These are phyloP conservation scores for Anthophora plumipes DNA, from an alignment of 2,888 invertebrate species.

Conservation along the genomic window DNA sequence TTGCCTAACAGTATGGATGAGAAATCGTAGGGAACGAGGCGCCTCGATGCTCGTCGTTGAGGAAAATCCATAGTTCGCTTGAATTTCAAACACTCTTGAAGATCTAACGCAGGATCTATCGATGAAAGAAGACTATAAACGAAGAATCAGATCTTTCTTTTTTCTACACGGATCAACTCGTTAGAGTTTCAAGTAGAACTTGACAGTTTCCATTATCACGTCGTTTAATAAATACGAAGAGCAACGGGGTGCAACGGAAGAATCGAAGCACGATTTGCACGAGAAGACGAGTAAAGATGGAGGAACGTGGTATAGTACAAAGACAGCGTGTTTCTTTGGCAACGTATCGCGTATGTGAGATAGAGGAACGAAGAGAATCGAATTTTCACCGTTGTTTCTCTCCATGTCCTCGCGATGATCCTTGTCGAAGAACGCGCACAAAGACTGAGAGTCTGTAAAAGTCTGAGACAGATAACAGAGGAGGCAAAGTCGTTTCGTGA, in stretches of 20 bases:
- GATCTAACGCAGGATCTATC: background rate
- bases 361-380: background rate
- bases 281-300: background rate
- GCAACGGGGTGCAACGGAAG: background rate
- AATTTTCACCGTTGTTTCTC: background rate
- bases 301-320: conserved; percentile 39
- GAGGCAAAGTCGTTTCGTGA: background rate
- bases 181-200: background rate
- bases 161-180: background rate
- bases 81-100: background rate
- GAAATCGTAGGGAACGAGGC: conserved; percentile 77
- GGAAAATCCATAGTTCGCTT: conserved; percentile 19
- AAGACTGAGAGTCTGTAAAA: conserved; percentile 37
- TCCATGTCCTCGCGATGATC: background rate
- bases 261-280: conserved; percentile 1
- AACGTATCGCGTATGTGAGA: too few relatives aligned
- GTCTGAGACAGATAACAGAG: background rate
- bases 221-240: too few relatives aligned
- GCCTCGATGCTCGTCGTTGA: conserved; percentile 30
- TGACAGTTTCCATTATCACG: background rate
- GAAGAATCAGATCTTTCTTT: background rate
- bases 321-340: conserved; percentile 12
- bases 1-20: conserved; percentile 85
- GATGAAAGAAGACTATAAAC: background rate
- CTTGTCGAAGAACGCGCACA: conserved; percentile 1